A percentile compares a stretch with the other conserved stretches of the same genome.
Evolutionary conservation across 2,113 vertebrate species (phyloP).

Genomic region (Alethe diademata): DNA sequence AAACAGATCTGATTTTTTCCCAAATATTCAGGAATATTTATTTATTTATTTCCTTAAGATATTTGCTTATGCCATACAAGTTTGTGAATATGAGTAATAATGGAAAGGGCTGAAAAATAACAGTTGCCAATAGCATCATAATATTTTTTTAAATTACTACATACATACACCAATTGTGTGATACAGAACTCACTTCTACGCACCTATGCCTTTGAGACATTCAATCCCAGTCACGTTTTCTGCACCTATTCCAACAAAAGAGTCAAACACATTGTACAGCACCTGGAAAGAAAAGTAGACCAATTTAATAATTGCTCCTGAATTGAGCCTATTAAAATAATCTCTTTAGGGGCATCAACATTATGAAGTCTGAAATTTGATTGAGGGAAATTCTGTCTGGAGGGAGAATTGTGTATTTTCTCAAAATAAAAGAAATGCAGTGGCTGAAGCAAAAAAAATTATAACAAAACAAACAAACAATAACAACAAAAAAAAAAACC

Average conservation of each 20-base stretch:
- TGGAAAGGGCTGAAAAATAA: not conserved
- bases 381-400: not conserved
- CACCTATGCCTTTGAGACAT: conserved; percentile 93
- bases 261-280: conserved; percentile 94
- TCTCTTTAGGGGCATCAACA: not conserved
- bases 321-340: not conserved
- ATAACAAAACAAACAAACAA: too few relatives aligned
- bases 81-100: not conserved
- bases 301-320: not conserved
- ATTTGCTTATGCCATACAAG: not conserved
- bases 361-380: not conserved
- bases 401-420: not conserved
- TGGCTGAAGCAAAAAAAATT: not conserved
- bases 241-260: conserved; percentile 86
- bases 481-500: not conserved
- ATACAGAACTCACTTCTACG: not conserved
- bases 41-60: not conserved
- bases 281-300: conserved; percentile 75
- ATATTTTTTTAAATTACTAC: not conserved
- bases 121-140: not conserved
- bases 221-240: conserved; percentile 81
- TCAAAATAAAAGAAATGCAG: not conserved
- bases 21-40: not conserved
- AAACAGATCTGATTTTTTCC: not conserved
- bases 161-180: not conserved